A percentile compares a stretch with the other conserved stretches of the same genome.
These are phyloP conservation scores for Phalacrocorax pelagicus DNA, from an alignment of 2,113 vertebrate genomes.

Conservation along the genomic window DNA sequence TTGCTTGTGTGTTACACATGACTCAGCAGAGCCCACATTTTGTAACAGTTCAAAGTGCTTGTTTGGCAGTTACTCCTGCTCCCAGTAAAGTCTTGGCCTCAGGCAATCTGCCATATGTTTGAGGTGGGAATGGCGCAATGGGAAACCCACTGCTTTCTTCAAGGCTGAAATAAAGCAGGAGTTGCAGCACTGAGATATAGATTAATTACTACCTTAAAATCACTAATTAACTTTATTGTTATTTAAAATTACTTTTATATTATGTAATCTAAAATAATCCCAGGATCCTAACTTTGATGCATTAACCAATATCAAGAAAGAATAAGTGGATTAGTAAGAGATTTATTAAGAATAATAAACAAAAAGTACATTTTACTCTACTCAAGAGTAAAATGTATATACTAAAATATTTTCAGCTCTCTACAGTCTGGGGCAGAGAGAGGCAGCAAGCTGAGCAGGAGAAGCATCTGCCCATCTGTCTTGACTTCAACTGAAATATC, in stretches of 20 bases:
- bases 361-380: too few species aligned
- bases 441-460: background rate
- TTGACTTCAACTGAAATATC: background rate
- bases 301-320: background rate
- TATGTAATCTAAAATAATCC: background rate
- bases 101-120: background rate
- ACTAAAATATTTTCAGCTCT: background rate
- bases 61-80: background rate
- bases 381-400: background rate
- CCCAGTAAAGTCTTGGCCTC: background rate
- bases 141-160: background rate
- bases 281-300: background rate
- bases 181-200: background rate
- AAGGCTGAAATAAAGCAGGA: background rate
- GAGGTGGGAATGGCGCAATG: background rate
- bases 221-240: background rate
- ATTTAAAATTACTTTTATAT: background rate
- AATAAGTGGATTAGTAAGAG: background rate
- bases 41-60: background rate
- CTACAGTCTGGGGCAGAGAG: background rate
- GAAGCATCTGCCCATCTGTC: background rate
- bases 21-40: slow-evolving; percentile 14
- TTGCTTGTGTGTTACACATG: background rate
- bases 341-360: too few species aligned
- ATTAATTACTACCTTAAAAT: background rate